phyloP scores from a whole-genome alignment of 2,888 invertebrate genomes.

The Noctua janthina region DNA sequence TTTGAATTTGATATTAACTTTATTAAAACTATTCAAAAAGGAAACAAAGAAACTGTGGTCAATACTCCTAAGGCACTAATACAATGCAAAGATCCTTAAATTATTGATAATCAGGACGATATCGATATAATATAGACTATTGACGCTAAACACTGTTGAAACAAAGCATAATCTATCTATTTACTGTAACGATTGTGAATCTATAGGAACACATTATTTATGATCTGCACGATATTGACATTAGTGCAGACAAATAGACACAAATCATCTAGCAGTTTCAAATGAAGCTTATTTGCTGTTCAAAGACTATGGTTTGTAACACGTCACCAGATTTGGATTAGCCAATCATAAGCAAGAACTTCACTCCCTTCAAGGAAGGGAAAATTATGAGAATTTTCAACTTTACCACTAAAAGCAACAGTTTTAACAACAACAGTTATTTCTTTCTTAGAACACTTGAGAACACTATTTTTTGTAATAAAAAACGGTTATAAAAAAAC shows the following conservation, averaged over 20 bases:
- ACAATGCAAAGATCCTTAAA: background rate
- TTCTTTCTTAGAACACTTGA: conserved; percentile 60
- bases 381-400: conserved; percentile 23
- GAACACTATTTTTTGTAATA: conserved; percentile 70
- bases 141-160: conserved; percentile 48
- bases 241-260: conserved; percentile 56
- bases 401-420: conserved; percentile 1
- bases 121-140: conserved; percentile 9
- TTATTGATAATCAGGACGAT: background rate
- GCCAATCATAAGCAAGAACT: background rate
- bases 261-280: conserved; percentile 54
- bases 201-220: conserved; percentile 42
- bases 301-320: conserved; percentile 22
- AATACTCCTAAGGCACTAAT: background rate
- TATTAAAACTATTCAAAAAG: background rate
- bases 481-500: conserved; percentile 75
- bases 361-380: background rate
- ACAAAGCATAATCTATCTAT: conserved; percentile 36
- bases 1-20: background rate
- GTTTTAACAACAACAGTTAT: conserved; percentile 50
- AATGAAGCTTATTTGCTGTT: conserved; percentile 50
- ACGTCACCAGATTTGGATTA: conserved; percentile 28
- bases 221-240: conserved; percentile 56
- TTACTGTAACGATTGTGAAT: conserved; percentile 45
- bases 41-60: background rate